A percentile compares a stretch with the other conserved stretches of the same genome.
phyloP scores from a whole-genome alignment of 1,140 invertebrate species.

The Antheraea pernyi region DNA sequence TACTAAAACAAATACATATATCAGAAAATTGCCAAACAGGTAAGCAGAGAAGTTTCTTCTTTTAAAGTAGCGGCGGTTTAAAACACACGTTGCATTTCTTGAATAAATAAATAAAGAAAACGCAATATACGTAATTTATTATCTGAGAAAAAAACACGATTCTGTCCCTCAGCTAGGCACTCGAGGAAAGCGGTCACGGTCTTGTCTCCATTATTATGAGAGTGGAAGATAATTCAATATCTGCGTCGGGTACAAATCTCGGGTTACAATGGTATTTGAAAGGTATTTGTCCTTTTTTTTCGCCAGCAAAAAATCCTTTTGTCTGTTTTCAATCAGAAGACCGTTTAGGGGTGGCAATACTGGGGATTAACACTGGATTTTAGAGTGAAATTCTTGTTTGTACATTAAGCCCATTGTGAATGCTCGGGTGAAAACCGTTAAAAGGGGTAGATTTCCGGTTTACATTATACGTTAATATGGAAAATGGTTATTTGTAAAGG shows the following conservation, averaged over 20 bases:
- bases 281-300: constrained; percentile 53
- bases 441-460: background rate
- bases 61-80: too few species aligned
- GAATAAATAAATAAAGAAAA: background rate
- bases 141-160: background rate
- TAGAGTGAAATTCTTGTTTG: constrained; percentile 8
- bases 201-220: constrained; percentile 40
- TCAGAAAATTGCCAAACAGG: background rate
- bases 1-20: too few species aligned
- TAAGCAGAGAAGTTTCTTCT: background rate
- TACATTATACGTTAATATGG: background rate
- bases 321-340: constrained; percentile 57
- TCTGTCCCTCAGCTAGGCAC: background rate
- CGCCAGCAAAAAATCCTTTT: constrained; percentile 45
- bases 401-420: constrained; percentile 9
- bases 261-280: constrained; percentile 37
- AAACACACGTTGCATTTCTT: background rate
- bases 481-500: constrained; percentile 10
- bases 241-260: constrained; percentile 8
- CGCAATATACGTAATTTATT: background rate
- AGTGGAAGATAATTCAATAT: constrained; percentile 12
- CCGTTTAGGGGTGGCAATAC: constrained; percentile 30
- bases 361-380: constrained; percentile 4
- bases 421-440: background rate
- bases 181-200: background rate